These are phyloP conservation scores for Sympetrum striolatum DNA, from an alignment of 2,888 invertebrate genomes.

Conservation along the genomic window DNA sequence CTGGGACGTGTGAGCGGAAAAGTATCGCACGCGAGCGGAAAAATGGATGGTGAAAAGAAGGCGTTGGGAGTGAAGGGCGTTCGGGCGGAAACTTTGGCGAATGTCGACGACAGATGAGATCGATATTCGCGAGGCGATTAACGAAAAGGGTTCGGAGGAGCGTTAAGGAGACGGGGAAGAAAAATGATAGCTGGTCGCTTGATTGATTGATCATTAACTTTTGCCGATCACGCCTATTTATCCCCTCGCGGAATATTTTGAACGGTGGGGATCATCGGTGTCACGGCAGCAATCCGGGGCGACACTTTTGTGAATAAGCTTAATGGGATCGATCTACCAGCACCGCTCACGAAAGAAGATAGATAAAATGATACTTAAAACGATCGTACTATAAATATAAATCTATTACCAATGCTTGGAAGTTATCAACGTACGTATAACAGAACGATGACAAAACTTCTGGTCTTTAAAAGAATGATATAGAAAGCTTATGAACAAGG, in stretches of 20 bases:
- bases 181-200: background rate
- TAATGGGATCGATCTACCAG: too few relatives aligned
- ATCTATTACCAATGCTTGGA: too few relatives aligned
- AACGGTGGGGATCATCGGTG: too few relatives aligned
- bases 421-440: too few relatives aligned
- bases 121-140: background rate
- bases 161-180: background rate
- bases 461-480: too few relatives aligned
- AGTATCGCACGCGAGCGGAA: background rate
- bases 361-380: too few relatives aligned
- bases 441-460: too few relatives aligned
- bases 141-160: background rate
- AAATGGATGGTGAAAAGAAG: background rate
- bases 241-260: background rate
- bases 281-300: too few relatives aligned
- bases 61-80: background rate
- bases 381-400: too few relatives aligned
- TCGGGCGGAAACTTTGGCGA: background rate
- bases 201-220: background rate
- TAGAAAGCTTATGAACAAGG: too few relatives aligned
- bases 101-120: background rate
- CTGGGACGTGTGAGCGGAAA: background rate
- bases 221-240: background rate
- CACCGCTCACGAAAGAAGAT: too few relatives aligned
- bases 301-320: too few relatives aligned